Conservation (phyloP, 2,113 vertebrate genomes). For the Hippopotamus amphibius region DNA sequence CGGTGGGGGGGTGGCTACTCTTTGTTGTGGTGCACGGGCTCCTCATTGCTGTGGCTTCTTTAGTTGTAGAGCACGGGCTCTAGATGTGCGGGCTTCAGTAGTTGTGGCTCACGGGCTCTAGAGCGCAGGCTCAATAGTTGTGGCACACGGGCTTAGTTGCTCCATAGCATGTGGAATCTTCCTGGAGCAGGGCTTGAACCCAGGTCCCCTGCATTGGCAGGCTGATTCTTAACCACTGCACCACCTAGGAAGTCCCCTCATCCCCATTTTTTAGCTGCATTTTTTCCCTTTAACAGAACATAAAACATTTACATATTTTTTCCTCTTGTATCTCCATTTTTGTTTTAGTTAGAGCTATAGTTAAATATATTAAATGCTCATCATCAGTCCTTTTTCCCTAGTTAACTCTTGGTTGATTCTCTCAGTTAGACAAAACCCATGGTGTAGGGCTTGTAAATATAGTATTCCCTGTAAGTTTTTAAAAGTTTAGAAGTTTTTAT, state of each 20-base stretch:
- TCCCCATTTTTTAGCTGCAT: background rate
- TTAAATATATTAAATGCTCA: conserved; percentile 24
- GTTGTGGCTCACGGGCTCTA: no score
- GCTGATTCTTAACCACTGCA: no score
- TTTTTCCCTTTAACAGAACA: background rate
- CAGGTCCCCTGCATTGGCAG: no score
- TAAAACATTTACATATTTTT: background rate
- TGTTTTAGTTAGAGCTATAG: background rate
- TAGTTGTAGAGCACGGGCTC: no score
- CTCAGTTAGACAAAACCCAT: background rate
- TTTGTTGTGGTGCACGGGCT: no score
- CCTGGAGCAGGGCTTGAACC: no score
- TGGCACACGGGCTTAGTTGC: no score
- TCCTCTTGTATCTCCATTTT: background rate
- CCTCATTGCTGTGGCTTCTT: no score
- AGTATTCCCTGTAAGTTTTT: background rate
- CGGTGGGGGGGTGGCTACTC: no score
- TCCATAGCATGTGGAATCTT: no score
- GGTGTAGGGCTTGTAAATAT: background rate
- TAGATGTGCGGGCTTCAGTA: no score
- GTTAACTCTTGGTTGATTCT: background rate
- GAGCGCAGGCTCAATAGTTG: no score
- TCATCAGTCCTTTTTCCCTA: background rate
- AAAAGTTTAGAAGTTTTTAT: background rate
- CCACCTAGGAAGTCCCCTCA: background rate